These are phyloP conservation scores for Phengaris alcon DNA, from an alignment of 2,888 invertebrate species.

Conservation along the genomic window DNA sequence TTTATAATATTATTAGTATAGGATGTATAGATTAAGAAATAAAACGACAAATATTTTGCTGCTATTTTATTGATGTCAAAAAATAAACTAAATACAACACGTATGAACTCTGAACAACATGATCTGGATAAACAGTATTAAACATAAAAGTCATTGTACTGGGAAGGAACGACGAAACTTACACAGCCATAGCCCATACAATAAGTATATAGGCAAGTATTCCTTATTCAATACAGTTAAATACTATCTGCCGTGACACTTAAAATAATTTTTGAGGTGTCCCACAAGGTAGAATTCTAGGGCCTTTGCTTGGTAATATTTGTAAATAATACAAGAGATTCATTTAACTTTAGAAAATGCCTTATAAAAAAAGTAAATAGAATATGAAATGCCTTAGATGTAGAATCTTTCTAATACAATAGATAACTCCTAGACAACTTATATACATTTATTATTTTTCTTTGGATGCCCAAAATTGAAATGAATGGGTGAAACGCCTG, in stretches of 20 bases:
- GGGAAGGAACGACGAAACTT: background rate
- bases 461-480: background rate
- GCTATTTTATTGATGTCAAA: slow-evolving; percentile 36
- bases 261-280: background rate
- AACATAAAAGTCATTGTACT: background rate
- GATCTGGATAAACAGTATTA: background rate
- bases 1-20: no score
- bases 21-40: background rate
- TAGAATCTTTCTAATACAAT: background rate
- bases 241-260: background rate
- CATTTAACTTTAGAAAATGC: background rate
- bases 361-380: no score
- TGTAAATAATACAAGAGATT: background rate
- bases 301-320: background rate
- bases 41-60: slow-evolving; percentile 30
- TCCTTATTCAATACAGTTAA: background rate
- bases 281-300: background rate
- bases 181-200: slow-evolving; percentile 1
- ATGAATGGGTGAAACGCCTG: background rate
- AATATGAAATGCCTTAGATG: no score
- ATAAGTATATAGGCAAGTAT: background rate
- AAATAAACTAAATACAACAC: slow-evolving; percentile 30
- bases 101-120: slow-evolving; percentile 10
- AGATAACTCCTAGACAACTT: background rate
- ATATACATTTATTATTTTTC: background rate